Conservation (phyloP, 2,113 vertebrate genomes). For the Columba janthina region DNA sequence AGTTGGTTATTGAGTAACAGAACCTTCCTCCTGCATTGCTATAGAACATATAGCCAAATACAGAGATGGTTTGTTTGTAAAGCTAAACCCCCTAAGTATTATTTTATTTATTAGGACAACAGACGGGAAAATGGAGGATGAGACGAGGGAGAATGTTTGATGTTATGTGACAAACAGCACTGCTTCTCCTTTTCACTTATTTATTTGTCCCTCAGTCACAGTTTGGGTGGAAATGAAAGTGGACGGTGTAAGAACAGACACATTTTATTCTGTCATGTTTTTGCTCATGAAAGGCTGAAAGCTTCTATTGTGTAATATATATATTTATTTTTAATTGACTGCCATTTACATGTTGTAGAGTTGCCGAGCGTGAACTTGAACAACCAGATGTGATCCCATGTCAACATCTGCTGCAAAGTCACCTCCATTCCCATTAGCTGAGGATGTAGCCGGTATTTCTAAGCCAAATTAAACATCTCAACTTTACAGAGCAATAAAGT, state of each 20-base stretch:
- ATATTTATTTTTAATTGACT: background rate
- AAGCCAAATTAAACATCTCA: background rate
- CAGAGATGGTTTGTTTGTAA: constrained; percentile 74
- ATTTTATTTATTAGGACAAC: constrained; percentile 74
- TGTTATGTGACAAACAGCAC: constrained; percentile 50
- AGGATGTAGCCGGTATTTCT: background rate
- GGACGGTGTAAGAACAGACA: background rate
- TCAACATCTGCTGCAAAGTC: background rate
- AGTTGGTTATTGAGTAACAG: constrained; percentile 51
- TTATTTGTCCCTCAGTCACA: constrained; percentile 2
- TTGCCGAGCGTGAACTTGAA: background rate
- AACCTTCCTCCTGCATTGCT: constrained; percentile 63
- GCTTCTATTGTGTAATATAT: background rate
- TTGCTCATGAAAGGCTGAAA: background rate
- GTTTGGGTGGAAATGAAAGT: background rate
- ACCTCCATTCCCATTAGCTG: background rate
- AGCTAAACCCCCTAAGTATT: constrained; percentile 61
- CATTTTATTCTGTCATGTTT: background rate
- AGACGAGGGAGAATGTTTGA: constrained; percentile 42
- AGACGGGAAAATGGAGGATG: constrained; percentile 52
- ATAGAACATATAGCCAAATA: constrained; percentile 54
- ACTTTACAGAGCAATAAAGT: background rate
- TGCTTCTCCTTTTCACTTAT: constrained; percentile 25
- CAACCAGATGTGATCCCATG: background rate
- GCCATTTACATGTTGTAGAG: background rate